These are phyloP conservation scores for Drosophila kuntzei DNA, from an alignment of 2,888 invertebrate genomes.

Conservation along the genomic window DNA sequence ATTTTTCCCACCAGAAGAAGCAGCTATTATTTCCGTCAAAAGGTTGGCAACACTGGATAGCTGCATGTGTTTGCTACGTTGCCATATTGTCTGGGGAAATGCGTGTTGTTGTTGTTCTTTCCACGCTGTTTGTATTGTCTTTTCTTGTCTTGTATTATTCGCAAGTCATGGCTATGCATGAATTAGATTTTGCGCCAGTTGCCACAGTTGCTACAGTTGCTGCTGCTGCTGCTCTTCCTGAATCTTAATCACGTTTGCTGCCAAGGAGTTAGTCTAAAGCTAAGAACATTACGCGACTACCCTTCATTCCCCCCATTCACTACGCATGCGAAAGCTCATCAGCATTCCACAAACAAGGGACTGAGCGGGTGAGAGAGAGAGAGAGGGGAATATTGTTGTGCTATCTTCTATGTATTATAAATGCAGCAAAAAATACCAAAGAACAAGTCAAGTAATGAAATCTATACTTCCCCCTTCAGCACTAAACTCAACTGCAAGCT, in stretches of 20 bases:
- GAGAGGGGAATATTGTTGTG: not conserved
- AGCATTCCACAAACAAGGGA: slow-evolving; percentile 40
- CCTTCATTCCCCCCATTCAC: slow-evolving; percentile 22
- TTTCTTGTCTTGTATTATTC: slow-evolving; percentile 35
- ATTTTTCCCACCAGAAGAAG: too few species aligned
- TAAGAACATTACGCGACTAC: slow-evolving; percentile 51
- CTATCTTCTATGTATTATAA: slow-evolving; percentile 39
- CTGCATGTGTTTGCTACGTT: slow-evolving; percentile 14
- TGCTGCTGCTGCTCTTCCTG: slow-evolving; percentile 28
- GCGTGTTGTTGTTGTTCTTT: slow-evolving; percentile 39
- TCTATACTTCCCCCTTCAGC: slow-evolving; percentile 17
- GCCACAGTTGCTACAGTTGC: slow-evolving; percentile 15
- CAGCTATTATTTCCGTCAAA: too few species aligned
- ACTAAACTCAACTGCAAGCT: slow-evolving; percentile 26
- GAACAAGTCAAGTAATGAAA: slow-evolving; percentile 53
- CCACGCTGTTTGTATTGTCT: slow-evolving; percentile 26
- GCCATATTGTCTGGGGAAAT: slow-evolving; percentile 62
- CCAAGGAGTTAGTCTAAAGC: slow-evolving; percentile 57
- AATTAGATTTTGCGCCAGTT: slow-evolving; percentile 57
- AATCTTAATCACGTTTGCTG: slow-evolving; percentile 64
- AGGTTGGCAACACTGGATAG: too few species aligned
- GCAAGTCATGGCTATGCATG: slow-evolving; percentile 63
- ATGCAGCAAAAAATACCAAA: slow-evolving; percentile 37
- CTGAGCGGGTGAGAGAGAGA: not conserved
- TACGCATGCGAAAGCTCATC: slow-evolving; percentile 53